phyloP scores from a whole-genome alignment of 2,888 invertebrate species.

The Nemotelus pantherinus region DNA sequence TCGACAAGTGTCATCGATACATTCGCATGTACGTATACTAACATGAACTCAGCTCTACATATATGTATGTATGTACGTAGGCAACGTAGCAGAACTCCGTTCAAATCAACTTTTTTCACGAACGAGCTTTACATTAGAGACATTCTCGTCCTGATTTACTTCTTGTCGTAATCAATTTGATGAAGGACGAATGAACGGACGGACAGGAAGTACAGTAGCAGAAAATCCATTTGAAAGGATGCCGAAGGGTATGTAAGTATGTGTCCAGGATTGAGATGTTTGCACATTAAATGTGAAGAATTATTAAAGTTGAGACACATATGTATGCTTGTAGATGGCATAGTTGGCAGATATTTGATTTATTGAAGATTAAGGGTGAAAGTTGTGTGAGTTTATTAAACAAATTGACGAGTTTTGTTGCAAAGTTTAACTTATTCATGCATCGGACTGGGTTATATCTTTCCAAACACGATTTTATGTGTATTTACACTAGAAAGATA shows the following conservation, averaged over 20 bases:
- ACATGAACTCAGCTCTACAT: too few relatives aligned
- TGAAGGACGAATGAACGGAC: slow-evolving; percentile 36
- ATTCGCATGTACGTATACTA: too few relatives aligned
- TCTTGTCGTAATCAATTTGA: slow-evolving; percentile 33
- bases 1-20: too few relatives aligned
- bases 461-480: too few relatives aligned
- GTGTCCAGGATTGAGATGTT: slow-evolving; percentile 12
- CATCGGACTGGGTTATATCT: too few relatives aligned
- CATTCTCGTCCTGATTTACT: slow-evolving; percentile 1
- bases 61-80: too few relatives aligned
- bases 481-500: too few relatives aligned
- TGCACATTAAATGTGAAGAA: slow-evolving; percentile 23
- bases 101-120: too few relatives aligned
- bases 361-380: background rate
- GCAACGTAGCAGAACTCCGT: too few relatives aligned
- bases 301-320: slow-evolving; percentile 20
- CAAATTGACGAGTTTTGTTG: too few relatives aligned
- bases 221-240: slow-evolving; percentile 28
- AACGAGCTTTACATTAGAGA: background rate
- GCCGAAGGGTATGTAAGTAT: background rate
- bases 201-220: slow-evolving; percentile 15
- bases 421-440: too few relatives aligned
- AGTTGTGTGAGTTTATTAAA: too few relatives aligned
- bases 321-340: background rate
- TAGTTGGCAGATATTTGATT: background rate